These are phyloP conservation scores for Campoplex capitator DNA, from an alignment of 2,888 invertebrate genomes.

Conservation along the genomic window DNA sequence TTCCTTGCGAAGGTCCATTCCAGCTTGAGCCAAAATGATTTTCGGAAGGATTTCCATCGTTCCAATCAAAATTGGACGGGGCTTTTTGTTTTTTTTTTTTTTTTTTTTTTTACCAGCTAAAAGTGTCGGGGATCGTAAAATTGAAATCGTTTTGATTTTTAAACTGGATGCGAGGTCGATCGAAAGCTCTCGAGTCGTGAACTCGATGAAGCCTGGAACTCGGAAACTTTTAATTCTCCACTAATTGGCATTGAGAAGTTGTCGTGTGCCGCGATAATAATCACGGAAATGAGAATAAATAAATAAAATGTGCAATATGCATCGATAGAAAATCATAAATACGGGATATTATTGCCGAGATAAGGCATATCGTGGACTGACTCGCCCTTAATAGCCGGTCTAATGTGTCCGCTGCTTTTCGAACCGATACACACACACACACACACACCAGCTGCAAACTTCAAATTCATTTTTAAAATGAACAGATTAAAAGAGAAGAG, in stretches of 20 bases:
- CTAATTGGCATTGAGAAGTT: slow-evolving; percentile 30
- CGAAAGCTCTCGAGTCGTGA: not conserved
- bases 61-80: not conserved
- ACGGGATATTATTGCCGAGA: slow-evolving; percentile 18
- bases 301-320: slow-evolving; percentile 18
- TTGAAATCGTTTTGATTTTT: not conserved
- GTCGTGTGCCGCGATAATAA: slow-evolving; percentile 14
- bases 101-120: not conserved
- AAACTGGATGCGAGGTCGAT: not conserved
- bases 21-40: not conserved
- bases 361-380: slow-evolving; percentile 28
- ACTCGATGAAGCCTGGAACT: not conserved
- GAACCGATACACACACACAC: not conserved
- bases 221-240: not conserved
- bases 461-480: not conserved
- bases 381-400: slow-evolving; percentile 35
- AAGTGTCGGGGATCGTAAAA: not conserved
- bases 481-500: slow-evolving; percentile 1
- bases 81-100: not conserved
- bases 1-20: not conserved
- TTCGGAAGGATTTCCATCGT: not conserved
- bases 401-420: slow-evolving; percentile 15
- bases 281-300: slow-evolving; percentile 9
- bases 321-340: slow-evolving; percentile 24
- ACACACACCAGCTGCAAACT: not conserved